phyloP scores from a whole-genome alignment of 1,140 invertebrate species.

The Centruroides vittatus region DNA sequence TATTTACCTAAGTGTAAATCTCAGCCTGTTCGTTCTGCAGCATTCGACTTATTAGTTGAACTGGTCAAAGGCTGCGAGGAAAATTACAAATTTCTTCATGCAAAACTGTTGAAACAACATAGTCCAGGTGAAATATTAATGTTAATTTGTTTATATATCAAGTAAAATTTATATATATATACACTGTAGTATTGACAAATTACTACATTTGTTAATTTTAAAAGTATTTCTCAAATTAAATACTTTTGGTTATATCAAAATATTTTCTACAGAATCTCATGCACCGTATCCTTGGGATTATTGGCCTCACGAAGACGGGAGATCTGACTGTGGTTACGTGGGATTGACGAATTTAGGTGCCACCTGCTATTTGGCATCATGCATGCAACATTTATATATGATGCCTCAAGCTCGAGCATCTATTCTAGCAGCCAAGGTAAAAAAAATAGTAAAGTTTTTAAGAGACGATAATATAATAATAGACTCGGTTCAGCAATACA shows the following conservation, averaged over 20 bases:
- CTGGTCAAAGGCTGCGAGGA: conserved; percentile 62
- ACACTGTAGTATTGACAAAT: too few relatives aligned
- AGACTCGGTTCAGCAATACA: too few relatives aligned
- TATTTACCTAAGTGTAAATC: conserved; percentile 88
- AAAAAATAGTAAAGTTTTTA: background rate
- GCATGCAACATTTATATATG: conserved; percentile 93
- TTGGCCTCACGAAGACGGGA: conserved; percentile 87
- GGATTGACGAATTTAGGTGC: conserved; percentile 87
- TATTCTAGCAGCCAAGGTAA: conserved; percentile 46
- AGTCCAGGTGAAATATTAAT: conserved; percentile 26
- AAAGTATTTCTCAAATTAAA: too few relatives aligned
- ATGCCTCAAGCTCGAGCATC: conserved; percentile 77
- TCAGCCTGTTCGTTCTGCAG: conserved; percentile 65
- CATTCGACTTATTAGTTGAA: conserved; percentile 79
- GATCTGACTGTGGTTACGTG: conserved; percentile 85
- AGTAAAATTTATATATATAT: too few relatives aligned
- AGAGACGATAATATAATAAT: too few relatives aligned
- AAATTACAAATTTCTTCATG: conserved; percentile 72
- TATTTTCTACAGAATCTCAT: conserved; percentile 44
- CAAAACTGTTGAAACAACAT: conserved; percentile 68
- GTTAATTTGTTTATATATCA: too few relatives aligned
- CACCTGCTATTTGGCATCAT: conserved; percentile 94
- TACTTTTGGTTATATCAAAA: too few relatives aligned
- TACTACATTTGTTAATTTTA: too few relatives aligned
- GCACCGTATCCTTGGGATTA: conserved; percentile 89